Conservation (phyloP, 2,888 invertebrate genomes). For the Microctonus brassicae region DNA sequence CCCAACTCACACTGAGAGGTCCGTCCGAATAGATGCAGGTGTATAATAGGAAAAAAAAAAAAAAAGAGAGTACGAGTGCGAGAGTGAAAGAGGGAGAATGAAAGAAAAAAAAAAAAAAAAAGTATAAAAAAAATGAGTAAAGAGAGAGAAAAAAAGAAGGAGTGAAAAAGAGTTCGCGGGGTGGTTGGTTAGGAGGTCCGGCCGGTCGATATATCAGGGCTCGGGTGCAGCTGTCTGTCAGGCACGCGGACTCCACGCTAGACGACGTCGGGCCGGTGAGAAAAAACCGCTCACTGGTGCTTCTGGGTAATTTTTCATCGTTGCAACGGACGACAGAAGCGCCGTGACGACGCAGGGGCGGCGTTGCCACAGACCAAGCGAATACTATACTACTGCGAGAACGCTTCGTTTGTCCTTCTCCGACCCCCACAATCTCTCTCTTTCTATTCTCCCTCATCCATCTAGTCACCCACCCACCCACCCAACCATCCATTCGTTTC, state of each 20-base stretch:
- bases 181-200: slow-evolving; percentile 58
- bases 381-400: slow-evolving; percentile 41
- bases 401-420: slow-evolving; percentile 26
- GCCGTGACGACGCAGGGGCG: slow-evolving; percentile 54
- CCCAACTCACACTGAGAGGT: slow-evolving; percentile 23
- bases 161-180: slow-evolving; percentile 37
- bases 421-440: slow-evolving; percentile 23
- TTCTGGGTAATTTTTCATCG: slow-evolving; percentile 69
- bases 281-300: slow-evolving; percentile 59
- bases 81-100: slow-evolving; percentile 37
- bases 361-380: slow-evolving; percentile 56
- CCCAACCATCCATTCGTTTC: slow-evolving; percentile 45
- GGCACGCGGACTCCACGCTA: slow-evolving; percentile 65
- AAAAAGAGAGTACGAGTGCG: slow-evolving; percentile 22
- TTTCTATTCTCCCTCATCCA: slow-evolving; percentile 23
- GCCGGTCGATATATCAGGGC: slow-evolving; percentile 69
- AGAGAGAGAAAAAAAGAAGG: slow-evolving; percentile 16
- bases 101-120: slow-evolving; percentile 17
- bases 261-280: slow-evolving; percentile 57
- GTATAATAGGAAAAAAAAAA: slow-evolving; percentile 38
- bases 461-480: slow-evolving; percentile 35
- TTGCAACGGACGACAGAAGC: slow-evolving; percentile 64
- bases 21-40: slow-evolving; percentile 44
- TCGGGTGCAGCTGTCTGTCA: slow-evolving; percentile 69
- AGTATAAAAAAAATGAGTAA: slow-evolving; percentile 23